Evolutionary conservation across 2,797 vertebrate genomes (phyloP).

Genomic region (Rhinatrema bivittatum): DNA sequence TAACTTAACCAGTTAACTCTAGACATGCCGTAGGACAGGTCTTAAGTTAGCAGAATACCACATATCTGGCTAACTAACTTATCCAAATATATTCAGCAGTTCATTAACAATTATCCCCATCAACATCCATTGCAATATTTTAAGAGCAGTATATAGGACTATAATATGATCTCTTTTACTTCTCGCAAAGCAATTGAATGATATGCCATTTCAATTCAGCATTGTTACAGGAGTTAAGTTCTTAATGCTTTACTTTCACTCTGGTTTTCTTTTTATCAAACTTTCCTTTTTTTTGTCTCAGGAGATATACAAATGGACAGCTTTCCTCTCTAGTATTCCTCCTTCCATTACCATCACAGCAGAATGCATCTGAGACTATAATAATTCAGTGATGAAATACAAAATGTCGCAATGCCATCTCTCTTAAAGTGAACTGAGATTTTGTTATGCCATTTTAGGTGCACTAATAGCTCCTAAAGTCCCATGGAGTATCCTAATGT

Average conservation of each 20-base stretch:
- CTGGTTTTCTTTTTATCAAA: slow-evolving; percentile 64
- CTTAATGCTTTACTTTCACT: slow-evolving; percentile 79
- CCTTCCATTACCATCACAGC: slow-evolving; percentile 82
- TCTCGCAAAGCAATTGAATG: no score
- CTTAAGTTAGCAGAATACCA: no score
- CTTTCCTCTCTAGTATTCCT: slow-evolving; percentile 60
- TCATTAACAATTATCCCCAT: no score
- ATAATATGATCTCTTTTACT: no score
- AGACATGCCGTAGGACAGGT: no score
- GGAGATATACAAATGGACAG: slow-evolving; percentile 86
- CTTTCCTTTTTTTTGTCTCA: slow-evolving; percentile 75
- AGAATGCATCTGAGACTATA: slow-evolving; percentile 77
- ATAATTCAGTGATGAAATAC: slow-evolving; percentile 87
- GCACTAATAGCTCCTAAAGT: slow-evolving; percentile 84
- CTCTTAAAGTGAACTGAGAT: slow-evolving; percentile 75
- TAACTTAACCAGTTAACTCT: no score
- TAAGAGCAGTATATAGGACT: no score
- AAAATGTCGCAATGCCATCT: slow-evolving; percentile 80
- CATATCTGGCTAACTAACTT: no score
- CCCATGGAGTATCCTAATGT: slow-evolving; percentile 90
- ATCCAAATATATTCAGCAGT: no score
- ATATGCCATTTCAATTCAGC: slow-evolving; percentile 9
- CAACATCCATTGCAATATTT: no score
- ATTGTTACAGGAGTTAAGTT: slow-evolving; percentile 58
- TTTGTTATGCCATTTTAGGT: slow-evolving; percentile 89